phyloP scores from a whole-genome alignment of 2,113 vertebrate genomes.

The Pterocles gutturalis region DNA sequence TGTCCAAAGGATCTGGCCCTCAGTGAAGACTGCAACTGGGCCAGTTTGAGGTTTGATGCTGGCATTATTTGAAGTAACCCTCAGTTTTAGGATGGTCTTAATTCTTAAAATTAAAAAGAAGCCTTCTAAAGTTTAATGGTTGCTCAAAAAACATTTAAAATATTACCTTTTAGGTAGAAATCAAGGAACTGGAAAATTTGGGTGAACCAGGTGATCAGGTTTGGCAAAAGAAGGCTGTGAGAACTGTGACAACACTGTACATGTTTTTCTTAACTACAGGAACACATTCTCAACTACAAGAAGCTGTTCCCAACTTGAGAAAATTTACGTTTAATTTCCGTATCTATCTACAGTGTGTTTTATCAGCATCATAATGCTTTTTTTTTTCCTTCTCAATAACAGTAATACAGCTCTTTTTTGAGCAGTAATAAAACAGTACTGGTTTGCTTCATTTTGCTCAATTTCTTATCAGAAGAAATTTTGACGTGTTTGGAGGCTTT shows the following conservation, averaged over 20 bases:
- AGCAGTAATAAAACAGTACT: background rate
- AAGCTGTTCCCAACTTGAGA: background rate
- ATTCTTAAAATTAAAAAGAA: background rate
- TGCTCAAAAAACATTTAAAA: background rate
- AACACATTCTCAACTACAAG: background rate
- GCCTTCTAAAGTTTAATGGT: background rate
- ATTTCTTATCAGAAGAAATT: background rate
- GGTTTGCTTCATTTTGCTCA: background rate
- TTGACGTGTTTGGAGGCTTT: background rate
- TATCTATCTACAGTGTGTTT: background rate
- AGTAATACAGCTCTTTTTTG: background rate
- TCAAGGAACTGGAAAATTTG: background rate
- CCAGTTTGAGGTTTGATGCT: background rate
- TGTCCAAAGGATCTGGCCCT: background rate
- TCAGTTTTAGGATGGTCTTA: background rate
- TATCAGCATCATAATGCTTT: background rate
- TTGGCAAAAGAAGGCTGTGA: background rate
- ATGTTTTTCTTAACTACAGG: background rate
- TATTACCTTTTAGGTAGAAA: background rate
- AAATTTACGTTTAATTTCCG: background rate
- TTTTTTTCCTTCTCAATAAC: background rate
- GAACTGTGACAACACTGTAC: rapidly evolving
- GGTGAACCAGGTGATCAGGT: background rate
- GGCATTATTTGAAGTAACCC: background rate
- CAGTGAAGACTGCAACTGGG: background rate